Evolutionary conservation across 2,797 vertebrate genomes (phyloP), one percentile per base, ranked within the genome.

Genomic region (Sebastes iracundus): DNA sequence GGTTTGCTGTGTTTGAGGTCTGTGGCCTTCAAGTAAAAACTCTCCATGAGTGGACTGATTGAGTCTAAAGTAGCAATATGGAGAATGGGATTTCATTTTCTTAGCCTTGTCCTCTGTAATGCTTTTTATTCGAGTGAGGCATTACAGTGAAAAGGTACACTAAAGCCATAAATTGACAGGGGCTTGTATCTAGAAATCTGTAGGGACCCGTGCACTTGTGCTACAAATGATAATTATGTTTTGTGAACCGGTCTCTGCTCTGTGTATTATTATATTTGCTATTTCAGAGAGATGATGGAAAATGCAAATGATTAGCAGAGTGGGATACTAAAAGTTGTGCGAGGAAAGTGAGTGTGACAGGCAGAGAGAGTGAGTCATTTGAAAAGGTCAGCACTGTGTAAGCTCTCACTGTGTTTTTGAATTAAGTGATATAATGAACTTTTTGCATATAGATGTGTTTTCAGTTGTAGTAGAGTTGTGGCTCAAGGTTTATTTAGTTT

Each of bases 301-400:
- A 89, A 92, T 90, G 88, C 74, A 88, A 89, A 92, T 87, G 70
- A 83, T 89, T 73, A 80, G 69, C 77, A 72, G 82, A 70, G 88
- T 72, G 82, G 77, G 81, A 82, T 79, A 80, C 46, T 75, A 77
- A 79, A 83, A 77, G 65, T 88, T 87, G 74, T 67, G 71, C 30
- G 38, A 62, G 80, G 84, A 80, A 90, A 88, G 74, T 67, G 79
- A 87, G 42, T 68, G 71, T 77, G 87, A 86, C 82, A 82, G 81
- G 75, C 64, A 75, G 78, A 73, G 73, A 77, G 80, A 79, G 75
- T 58, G 80, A 90, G 75, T 86, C 75, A 80, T 85, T 80, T 76
- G 18, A 91, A 62, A 90, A 92, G 87, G 91, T 92, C 87, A 90
- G 73, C 62, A 2, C 62, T 59, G 74, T 35, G 23, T 67, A 69